Evolutionary conservation across 2,888 invertebrate genomes (phyloP), one percentile per base, ranked within the genome.

Genomic region (Entomobrya multifasciata): DNA sequence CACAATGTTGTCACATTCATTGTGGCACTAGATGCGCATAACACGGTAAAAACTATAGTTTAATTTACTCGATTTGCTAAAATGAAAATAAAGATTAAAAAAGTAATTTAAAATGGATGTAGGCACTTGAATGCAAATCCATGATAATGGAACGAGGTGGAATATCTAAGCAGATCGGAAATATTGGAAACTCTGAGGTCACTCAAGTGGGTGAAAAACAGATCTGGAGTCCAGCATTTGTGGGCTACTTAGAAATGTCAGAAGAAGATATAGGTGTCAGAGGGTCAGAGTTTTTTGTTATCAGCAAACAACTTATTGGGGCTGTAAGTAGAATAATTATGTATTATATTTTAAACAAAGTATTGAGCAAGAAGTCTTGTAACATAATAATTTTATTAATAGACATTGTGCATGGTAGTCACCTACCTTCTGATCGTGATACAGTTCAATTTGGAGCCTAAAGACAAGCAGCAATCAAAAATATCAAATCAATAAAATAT

Each of bases 261-360:
- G 79, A 80, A 30, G 41, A 67, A 5, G 67, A 80, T 20, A 36
- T 80, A 13, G 79, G 79, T 0, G 79, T 80, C 8, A 15, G 79
- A 15, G 79, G 67, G 6, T 65, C 79, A n/a, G 79, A 80, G 20
- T 80, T 80, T 20, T 80, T 80, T 36, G 67, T 80, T 13, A 80
- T 80, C 22, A 80, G 52, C 10, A 52, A 52, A n/a, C n/a, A 80
- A n/a, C 67, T 80, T 20, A 30, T 80, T 52, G 79, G 67, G 25
- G 49, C n/a, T 36, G 79, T 80, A 52, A 30, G 44, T n/a, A 55
- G n/a, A n/a, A n/a, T n/a, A n/a, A n/a, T n/a, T n/a, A n/a, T n/a
- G n/a, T n/a, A n/a, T n/a, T n/a, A n/a, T n/a, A n/a, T n/a, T n/a
- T n/a, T n/a, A n/a, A n/a, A n/a, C n/a, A n/a, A n/a, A n/a, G n/a